Evolutionary conservation across 2,888 invertebrate species (phyloP), one percentile per base, ranked within the genome.

Genomic region (Trileptium ribeirensis): DNA sequence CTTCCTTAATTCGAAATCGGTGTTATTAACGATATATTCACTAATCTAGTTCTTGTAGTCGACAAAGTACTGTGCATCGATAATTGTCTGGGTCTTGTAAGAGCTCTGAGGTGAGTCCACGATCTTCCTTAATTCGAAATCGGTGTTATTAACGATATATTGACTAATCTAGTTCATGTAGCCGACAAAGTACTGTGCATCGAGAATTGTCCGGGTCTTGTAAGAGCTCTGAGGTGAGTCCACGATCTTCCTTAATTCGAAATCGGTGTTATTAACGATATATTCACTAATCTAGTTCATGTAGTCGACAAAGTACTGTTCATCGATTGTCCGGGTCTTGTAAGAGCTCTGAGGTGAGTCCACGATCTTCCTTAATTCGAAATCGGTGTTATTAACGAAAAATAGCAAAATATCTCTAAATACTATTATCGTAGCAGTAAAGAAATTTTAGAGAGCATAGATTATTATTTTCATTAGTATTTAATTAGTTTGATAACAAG

Each of bases 11-110:
- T n/a, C n/a, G n/a, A n/a, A n/a, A n/a, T n/a, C n/a, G n/a, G n/a
- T n/a, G n/a, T n/a, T n/a, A n/a, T n/a, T n/a, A n/a, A n/a, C n/a
- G 86, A 86, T 82, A 88, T 80, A 8, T 80, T 80, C 33, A 33
- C 8, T 29, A 80, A 80, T 39, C n/a, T 80, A 40, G n/a, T 2
- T 8, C 80, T 40, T 38, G 15, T 2, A 75, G 40, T 80, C 31
- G 74, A 80, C 24, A 2, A 51, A 31, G 36, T 80, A n/a, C 33
- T 80, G n/a, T 75, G 40, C 40, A 34, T 80, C 40, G 67, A 67
- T 37, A 75, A 75, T 36, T 29, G 38, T 2, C 74, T 74, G 2
- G 80, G 80, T 1, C 40, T 80, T 1, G 67, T 37, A 31, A 67
- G 80, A 38, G 36, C 80, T 75, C 31, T 67, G 31, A 33, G 37